These are phyloP conservation scores for Crepidodera aurea DNA, from an alignment of 2,888 invertebrate genomes.

Conservation along the genomic window DNA sequence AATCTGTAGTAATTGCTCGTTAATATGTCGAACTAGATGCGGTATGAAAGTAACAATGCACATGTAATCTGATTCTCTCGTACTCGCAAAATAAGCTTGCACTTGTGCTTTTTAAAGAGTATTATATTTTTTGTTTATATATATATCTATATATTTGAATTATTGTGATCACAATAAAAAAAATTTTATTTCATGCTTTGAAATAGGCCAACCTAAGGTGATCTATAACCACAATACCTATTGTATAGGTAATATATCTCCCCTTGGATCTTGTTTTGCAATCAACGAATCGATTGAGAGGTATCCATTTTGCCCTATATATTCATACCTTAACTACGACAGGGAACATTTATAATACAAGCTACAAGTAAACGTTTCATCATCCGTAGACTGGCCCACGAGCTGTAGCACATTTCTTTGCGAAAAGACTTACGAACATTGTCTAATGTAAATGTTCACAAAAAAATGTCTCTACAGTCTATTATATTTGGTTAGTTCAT, in stretches of 20 bases:
- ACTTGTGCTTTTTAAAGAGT: neutral
- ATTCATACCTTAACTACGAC: conserved; percentile 9
- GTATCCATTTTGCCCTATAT: conserved; percentile 14
- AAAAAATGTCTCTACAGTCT: neutral
- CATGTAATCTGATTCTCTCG: neutral
- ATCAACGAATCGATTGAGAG: conserved; percentile 16
- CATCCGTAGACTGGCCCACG: conserved; percentile 22
- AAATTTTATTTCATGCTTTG: conserved; percentile 13
- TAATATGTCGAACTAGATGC: neutral
- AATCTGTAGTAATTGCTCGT: too few relatives aligned
- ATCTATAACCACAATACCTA: conserved; percentile 19
- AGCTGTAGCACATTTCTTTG: conserved; percentile 14
- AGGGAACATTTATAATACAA: conserved; percentile 5
- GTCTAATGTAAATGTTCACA: neutral
- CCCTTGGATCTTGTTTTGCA: conserved; percentile 14
- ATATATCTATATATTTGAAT: neutral
- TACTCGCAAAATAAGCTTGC: conserved; percentile 6
- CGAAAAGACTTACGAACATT: conserved; percentile 10
- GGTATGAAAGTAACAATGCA: neutral
- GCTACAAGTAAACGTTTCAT: conserved; percentile 8
- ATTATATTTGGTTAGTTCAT: neutral
- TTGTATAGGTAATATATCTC: conserved; percentile 18
- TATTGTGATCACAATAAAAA: conserved; percentile 7
- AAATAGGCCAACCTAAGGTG: conserved; percentile 28
- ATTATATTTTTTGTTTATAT: neutral